Evolutionary conservation across 2,113 vertebrate species (phyloP).

Genomic region (Hippocampus comes): DNA sequence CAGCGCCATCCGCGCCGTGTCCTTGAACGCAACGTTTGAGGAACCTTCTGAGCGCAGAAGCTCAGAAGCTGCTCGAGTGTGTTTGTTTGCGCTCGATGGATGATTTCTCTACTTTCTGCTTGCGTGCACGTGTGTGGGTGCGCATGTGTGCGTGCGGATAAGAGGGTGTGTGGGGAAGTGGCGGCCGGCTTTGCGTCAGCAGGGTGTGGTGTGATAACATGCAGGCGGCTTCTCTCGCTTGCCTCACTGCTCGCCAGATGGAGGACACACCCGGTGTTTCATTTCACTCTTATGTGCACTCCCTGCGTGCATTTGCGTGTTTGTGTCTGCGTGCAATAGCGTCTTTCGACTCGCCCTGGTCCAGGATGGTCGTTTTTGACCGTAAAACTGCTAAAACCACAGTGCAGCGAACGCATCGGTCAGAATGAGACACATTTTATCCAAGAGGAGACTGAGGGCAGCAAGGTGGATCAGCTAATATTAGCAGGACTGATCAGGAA

Average conservation of each 20-base stretch:
- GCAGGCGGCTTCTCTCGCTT: slow-evolving; percentile 26
- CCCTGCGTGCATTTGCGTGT: background rate
- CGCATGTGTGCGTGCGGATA: slow-evolving; percentile 30
- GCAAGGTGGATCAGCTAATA: background rate
- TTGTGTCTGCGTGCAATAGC: background rate
- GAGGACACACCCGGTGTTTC: slow-evolving; percentile 56
- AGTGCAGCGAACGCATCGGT: background rate
- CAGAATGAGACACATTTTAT: background rate
- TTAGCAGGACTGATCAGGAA: background rate
- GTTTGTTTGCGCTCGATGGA: background rate
- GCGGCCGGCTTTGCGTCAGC: slow-evolving; percentile 51
- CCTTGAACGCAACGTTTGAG: background rate
- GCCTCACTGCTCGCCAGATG: slow-evolving; percentile 42
- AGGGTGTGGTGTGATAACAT: slow-evolving; percentile 68
- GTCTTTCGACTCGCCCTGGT: background rate
- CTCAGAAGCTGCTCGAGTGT: background rate
- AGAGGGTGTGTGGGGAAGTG: slow-evolving; percentile 49
- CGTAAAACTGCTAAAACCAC: background rate
- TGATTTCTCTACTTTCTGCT: slow-evolving; percentile 8
- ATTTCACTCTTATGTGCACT: slow-evolving; percentile 3
- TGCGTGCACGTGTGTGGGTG: slow-evolving; percentile 24
- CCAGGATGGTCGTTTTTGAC: background rate
- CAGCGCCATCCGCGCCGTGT: background rate
- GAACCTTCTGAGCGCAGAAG: slow-evolving; percentile 2
- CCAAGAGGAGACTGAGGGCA: background rate